These are phyloP conservation scores for Oxyteleia sp. DNA, from an alignment of 2,888 invertebrate species.

Conservation along the genomic window DNA sequence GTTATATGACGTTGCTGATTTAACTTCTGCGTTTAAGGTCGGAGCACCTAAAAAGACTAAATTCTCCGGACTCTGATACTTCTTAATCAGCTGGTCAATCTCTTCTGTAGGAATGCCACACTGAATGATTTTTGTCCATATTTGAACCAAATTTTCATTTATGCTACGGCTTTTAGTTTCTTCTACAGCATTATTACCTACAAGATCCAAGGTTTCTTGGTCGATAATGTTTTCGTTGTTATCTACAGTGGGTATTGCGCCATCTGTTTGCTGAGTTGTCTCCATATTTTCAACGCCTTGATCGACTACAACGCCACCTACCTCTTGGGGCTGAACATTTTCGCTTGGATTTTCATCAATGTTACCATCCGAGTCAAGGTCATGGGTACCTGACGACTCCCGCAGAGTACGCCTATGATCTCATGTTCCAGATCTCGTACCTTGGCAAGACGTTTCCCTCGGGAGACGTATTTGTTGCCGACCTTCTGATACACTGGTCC, in stretches of 20 bases:
- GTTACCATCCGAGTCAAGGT: background rate
- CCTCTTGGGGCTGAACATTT: background rate
- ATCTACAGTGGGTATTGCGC: conserved; percentile 1
- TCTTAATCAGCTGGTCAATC: background rate
- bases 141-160: conserved; percentile 13
- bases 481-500: background rate
- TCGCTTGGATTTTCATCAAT: background rate
- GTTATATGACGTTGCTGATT: background rate
- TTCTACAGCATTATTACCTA: background rate
- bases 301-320: background rate
- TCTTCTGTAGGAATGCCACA: background rate
- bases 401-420: background rate
- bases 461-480: conserved; percentile 1
- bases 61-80: conserved; percentile 5
- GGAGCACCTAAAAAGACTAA: background rate
- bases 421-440: background rate
- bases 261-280: background rate
- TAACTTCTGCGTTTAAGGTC: background rate
- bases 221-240: conserved; percentile 8
- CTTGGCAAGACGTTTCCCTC: background rate
- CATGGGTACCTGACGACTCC: background rate
- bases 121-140: conserved; percentile 7
- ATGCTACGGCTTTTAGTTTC: background rate
- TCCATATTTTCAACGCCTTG: background rate
- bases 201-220: background rate